These are phyloP conservation scores for Otolemur crassicaudatus DNA, from an alignment of 2,797 vertebrate species.

Conservation along the genomic window DNA sequence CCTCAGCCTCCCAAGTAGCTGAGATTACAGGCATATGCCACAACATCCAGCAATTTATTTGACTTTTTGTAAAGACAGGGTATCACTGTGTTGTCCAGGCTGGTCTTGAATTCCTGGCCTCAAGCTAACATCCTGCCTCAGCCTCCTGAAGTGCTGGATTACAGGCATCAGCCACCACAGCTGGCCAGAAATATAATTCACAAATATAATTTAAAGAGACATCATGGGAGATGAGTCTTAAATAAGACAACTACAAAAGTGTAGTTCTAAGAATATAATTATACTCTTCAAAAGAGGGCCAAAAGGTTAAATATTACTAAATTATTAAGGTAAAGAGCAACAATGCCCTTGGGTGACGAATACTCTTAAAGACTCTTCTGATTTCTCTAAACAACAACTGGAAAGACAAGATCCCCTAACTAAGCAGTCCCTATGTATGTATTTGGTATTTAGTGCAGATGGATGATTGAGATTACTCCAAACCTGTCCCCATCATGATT, in stretches of 20 bases:
- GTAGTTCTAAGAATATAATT: slow-evolving; percentile 10
- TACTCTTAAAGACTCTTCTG: not conserved
- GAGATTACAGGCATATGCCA: not conserved
- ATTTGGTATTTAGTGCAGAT: not conserved
- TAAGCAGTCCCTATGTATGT: not conserved
- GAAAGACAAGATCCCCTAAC: not conserved
- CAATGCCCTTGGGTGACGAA: not conserved
- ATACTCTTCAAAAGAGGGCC: not conserved
- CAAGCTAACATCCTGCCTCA: not conserved
- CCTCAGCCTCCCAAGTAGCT: not conserved
- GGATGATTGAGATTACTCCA: slow-evolving; percentile 21
- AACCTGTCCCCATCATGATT: not conserved
- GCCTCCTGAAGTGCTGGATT: not conserved
- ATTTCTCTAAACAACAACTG: not conserved
- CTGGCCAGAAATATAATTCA: not conserved
- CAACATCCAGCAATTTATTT: not conserved
- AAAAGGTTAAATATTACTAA: slow-evolving; percentile 28
- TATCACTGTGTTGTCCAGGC: no score
- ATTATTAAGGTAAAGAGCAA: not conserved
- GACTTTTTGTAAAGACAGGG: no score
- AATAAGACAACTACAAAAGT: slow-evolving; percentile 13
- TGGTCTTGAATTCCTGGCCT: not conserved
- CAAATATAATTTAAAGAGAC: slow-evolving; percentile 56
- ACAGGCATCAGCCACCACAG: not conserved
- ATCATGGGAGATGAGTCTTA: slow-evolving; percentile 1